Percentiles rank a stretch among this genome's conserved stretches.
These are phyloP conservation scores for Dendroctonus ponderosae DNA, from an alignment of 1,140 invertebrate species.

Conservation along the genomic window DNA sequence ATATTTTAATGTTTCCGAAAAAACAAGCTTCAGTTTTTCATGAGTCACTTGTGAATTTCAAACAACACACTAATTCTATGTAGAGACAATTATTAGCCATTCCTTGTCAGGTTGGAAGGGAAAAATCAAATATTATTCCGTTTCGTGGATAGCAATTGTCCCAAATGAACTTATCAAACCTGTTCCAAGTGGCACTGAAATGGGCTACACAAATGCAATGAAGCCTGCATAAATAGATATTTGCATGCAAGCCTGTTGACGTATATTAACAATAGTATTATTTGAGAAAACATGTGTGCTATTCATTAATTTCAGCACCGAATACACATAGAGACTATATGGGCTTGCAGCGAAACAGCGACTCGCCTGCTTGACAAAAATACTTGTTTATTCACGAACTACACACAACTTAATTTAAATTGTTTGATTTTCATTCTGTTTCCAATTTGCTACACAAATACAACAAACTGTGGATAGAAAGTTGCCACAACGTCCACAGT, in stretches of 20 bases:
- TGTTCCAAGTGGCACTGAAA: too few species aligned
- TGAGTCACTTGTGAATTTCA: too few species aligned
- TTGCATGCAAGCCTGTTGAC: not conserved
- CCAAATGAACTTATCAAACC: too few species aligned
- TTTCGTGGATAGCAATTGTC: too few species aligned
- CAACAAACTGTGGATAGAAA: not conserved
- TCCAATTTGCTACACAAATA: slow-evolving; percentile 39
- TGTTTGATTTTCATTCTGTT: slow-evolving; percentile 38
- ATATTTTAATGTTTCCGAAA: too few species aligned
- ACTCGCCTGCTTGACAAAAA: slow-evolving; percentile 4
- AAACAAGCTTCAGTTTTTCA: too few species aligned
- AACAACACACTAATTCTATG: too few species aligned
- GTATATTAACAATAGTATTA: not conserved
- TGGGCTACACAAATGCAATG: too few species aligned
- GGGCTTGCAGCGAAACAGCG: slow-evolving; percentile 3
- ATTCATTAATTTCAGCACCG: not conserved
- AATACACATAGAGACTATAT: not conserved
- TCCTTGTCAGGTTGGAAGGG: too few species aligned
- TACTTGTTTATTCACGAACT: slow-evolving; percentile 29
- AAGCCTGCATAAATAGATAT: not conserved
- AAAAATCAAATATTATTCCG: too few species aligned
- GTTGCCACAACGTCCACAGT: slow-evolving; percentile 11
- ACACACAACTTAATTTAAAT: slow-evolving; percentile 29
- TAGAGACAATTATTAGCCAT: too few species aligned
- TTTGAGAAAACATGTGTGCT: not conserved